Base-by-base conservation (phyloP, 2,797 vertebrate genomes). In the Gymnocypris eckloni region DNA sequence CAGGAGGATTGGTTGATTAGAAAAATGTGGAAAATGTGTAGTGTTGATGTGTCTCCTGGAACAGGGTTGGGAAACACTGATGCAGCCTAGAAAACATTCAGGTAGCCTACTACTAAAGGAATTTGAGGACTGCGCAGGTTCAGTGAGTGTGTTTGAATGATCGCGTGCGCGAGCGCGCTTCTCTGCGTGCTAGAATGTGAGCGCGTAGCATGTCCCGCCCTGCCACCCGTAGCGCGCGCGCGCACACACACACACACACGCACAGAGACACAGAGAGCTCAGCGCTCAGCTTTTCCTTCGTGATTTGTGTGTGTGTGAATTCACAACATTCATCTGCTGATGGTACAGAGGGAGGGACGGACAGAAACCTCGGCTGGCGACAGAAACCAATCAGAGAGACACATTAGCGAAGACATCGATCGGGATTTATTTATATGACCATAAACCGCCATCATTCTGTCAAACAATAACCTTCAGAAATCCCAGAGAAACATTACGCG, bases 341-440 rank as follows among this genome's bases (percentile, higher is more conserved):
- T 66, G 48, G 13, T 64, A 67, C 37, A 75, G 77, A 87, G 83
- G 69, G 79, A 79, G 67, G 78, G 77, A 28, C 48, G 5, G 75
- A 83, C 61, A 73, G 84, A 89, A 90, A 86, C 88, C 90, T 79
- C 88, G 89, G 86, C 89, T 79, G 90, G 87, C 82, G 22, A 91
- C 92, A 88, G 92, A 95, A 94, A 95, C 93, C 92, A 94, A 95
- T 94, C 93, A 92, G 82, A 87, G 86, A 86, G 90, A 91, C 91
- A 89, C 88, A 86, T 90, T 81, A 90, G 88, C 82, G 88, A 88
- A 90, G 90, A 88, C 92, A 93, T 94, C 92, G 90, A 93, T 93
- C 92, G 88, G 87, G 92, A 91, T 86, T 81, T 86, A 86, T 86
- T 66, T 56, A 91, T 79, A 91, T 91, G 92, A 92, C 88, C 88